Percentiles rank a stretch among this genome's conserved stretches.
These are phyloP conservation scores for Plectus sambesii DNA, from an alignment of 1,140 invertebrate genomes.

Conservation along the genomic window DNA sequence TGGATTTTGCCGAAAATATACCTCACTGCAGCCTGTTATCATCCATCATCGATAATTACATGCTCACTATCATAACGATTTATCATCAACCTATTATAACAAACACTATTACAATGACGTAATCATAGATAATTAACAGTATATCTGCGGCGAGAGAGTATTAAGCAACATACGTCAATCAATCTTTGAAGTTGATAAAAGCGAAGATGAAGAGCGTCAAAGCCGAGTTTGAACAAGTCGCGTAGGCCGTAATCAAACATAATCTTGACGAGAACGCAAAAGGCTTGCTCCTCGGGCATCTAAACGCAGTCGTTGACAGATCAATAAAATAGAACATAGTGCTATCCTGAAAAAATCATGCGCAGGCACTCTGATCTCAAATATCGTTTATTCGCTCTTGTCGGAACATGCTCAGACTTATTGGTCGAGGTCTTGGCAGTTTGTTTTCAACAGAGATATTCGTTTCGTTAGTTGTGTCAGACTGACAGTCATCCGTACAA, in stretches of 20 bases:
- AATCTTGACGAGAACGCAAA: slow-evolving; percentile 84
- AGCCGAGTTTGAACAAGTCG: slow-evolving; percentile 87
- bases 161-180: slow-evolving; percentile 60
- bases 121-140: background rate
- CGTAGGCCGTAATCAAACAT: slow-evolving; percentile 92
- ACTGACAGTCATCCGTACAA: no score
- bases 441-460: no score
- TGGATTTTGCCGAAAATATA: no score
- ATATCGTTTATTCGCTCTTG: no score
- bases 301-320: no score
- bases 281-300: slow-evolving; percentile 99
- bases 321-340: slow-evolving; percentile 14
- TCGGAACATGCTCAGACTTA: no score
- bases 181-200: slow-evolving; percentile 91
- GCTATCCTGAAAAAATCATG: no score
- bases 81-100: background rate
- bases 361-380: no score
- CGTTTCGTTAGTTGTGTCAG: no score
- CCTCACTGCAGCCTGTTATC: background rate
- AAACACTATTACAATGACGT: background rate
- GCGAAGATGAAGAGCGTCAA: slow-evolving; percentile 83
- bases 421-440: no score
- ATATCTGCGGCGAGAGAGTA: background rate
- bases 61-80: background rate
- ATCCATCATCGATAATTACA: background rate